Base-by-base conservation (phyloP, 2,113 vertebrate species). In the Etia nguti region DNA sequence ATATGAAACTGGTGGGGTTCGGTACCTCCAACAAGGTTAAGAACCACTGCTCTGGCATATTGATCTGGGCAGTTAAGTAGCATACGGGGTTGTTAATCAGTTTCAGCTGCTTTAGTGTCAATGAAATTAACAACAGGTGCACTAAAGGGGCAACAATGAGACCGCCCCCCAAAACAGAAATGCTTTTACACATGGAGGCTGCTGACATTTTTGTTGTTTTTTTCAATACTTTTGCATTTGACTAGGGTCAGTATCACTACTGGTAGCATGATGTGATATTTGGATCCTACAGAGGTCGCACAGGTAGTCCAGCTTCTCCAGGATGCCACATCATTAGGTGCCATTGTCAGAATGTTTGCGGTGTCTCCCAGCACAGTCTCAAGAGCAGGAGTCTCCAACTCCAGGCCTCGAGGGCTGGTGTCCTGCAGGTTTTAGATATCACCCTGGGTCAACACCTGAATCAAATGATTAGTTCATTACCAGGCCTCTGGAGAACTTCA, bases 91-190 rank as follows among this genome's bases (percentile, higher is more conserved):
- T 62, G 59, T 36, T 36, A 62, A 43, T 13, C 41, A 46, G 59
- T 62, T 62, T 62, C 59, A 62, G 4, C 10, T 65, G 2, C 60
- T 65, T 36, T 65, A 38, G 18, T 65, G 31, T n/a, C 10, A 65
- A n/a, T 12, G 60, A n/a, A 65, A 65, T 38, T 65, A 65, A 5
- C 18, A 65, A 65, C 60, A 65, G 10, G 60, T 38, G 60, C 34
- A 38, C 60, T 38, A 65, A 36, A 38, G 60, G 2, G 20, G 6
- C 34, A 38, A 65, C 18, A 65, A 12, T 38, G 60, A 65, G 60
- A 12, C 7, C 12, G 31, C 18, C 31, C 0, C 31, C 6, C n/a
- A 65, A 38, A 38, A 65, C 60, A 65, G 60, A 65, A 65, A 65
- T 65, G 60, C 18, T 38, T 65, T 65, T n/a, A 65, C 6, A 65